phyloP scores from a whole-genome alignment of 2,888 invertebrate genomes.

The Sesamia inferens region DNA sequence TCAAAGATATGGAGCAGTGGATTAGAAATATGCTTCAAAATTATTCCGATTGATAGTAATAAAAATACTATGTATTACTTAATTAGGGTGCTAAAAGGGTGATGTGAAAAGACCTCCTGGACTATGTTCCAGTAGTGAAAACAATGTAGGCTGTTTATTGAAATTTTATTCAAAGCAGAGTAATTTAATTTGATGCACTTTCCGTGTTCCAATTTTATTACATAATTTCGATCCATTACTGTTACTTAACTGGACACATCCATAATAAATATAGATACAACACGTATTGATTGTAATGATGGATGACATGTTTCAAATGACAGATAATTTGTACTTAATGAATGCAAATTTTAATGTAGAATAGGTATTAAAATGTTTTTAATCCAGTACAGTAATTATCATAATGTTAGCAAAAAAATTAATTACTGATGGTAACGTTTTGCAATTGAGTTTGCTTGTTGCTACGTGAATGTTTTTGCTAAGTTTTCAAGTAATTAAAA shows the following conservation, averaged over 20 bases:
- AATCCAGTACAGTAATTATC: neutral
- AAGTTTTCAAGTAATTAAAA: neutral
- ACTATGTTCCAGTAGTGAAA: neutral
- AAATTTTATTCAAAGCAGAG: conserved; percentile 17
- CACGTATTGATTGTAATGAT: conserved; percentile 17
- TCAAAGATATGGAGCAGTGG: no score
- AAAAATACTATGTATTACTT: no score
- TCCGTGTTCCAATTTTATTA: conserved; percentile 28
- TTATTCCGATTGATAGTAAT: no score
- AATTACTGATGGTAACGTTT: conserved; percentile 8
- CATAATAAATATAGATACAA: conserved; percentile 8
- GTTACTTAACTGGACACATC: conserved; percentile 6
- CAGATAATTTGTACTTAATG: neutral
- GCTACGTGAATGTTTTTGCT: neutral
- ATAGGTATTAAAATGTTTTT: neutral
- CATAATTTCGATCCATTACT: neutral
- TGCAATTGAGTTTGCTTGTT: conserved; percentile 16
- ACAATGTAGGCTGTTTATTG: conserved; percentile 8
- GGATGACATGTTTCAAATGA: conserved; percentile 13
- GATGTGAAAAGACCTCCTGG: neutral
- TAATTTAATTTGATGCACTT: conserved; percentile 53
- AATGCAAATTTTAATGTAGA: neutral
- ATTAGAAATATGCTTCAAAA: no score
- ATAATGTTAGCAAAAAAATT: conserved; percentile 13
- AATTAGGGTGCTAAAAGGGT: no score